Conservation (phyloP, 2,888 invertebrate genomes). For the Amphipyra berbera region DNA sequence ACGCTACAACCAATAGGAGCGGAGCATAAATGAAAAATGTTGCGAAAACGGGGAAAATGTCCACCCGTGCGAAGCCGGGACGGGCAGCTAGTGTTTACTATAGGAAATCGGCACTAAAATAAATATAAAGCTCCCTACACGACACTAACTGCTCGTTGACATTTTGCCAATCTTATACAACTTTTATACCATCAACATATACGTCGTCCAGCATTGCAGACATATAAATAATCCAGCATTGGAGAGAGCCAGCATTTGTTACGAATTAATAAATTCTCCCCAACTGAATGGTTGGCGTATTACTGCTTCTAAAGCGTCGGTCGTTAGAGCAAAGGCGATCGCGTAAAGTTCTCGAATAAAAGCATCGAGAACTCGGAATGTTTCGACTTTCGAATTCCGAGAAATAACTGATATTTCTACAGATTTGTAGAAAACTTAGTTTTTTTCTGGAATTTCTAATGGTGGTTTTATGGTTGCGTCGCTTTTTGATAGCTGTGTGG, state of each 20-base stretch:
- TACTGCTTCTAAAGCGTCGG: conserved; percentile 35
- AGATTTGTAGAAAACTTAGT: conserved; percentile 12
- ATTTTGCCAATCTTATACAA: conserved; percentile 46
- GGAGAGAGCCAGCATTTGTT: conserved; percentile 38
- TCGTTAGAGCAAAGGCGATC: conserved; percentile 40
- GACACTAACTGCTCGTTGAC: conserved; percentile 39
- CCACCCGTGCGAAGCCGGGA: too few species aligned
- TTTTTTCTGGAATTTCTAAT: conserved; percentile 23
- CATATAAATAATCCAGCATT: conserved; percentile 42
- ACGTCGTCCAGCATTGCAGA: conserved; percentile 37
- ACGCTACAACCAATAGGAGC: too few species aligned
- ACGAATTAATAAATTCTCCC: conserved; percentile 51
- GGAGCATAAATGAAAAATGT: too few species aligned
- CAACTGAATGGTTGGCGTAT: conserved; percentile 28
- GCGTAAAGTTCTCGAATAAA: conserved; percentile 41
- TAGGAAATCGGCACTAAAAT: conserved; percentile 31
- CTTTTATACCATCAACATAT: conserved; percentile 21
- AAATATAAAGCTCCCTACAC: conserved; percentile 26
- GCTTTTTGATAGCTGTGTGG: conserved; percentile 7
- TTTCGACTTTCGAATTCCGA: conserved; percentile 25
- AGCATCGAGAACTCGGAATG: conserved; percentile 32
- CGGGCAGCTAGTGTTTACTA: not conserved
- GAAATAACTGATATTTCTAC: conserved; percentile 18
- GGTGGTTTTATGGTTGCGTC: conserved; percentile 7
- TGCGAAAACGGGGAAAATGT: too few species aligned